A percentile compares a stretch with the other conserved stretches of the same genome.
phyloP scores from a whole-genome alignment of 2,113 vertebrate genomes.

The Globicephala melas region DNA sequence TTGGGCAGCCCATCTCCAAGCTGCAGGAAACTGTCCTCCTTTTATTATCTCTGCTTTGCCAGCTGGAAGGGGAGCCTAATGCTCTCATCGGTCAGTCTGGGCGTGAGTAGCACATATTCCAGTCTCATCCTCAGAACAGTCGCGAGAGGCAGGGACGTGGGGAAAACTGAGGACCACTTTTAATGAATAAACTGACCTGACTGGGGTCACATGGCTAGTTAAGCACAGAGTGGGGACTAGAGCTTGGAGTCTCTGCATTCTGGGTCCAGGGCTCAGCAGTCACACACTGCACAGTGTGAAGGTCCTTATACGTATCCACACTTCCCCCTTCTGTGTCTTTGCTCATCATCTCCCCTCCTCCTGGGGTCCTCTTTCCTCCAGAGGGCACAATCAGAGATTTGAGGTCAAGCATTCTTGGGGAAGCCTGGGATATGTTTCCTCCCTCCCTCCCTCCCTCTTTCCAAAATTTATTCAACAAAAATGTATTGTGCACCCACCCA shows the following conservation, averaged over 20 bases:
- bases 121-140: background rate
- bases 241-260: background rate
- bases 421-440: background rate
- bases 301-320: fast-evolving
- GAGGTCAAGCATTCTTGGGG: background rate
- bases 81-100: background rate
- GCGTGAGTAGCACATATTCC: too few relatives aligned
- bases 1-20: background rate
- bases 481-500: fast-evolving
- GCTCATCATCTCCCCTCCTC: too few relatives aligned
- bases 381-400: background rate
- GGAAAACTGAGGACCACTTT: background rate
- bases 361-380: background rate
- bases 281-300: fast-evolving
- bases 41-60: background rate
- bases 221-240: background rate
- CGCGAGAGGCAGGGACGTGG: background rate
- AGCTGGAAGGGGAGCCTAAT: background rate
- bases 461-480: background rate
- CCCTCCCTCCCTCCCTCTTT: background rate
- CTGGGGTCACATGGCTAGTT: background rate
- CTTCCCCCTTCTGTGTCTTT: background rate
- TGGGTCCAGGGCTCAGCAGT: background rate
- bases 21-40: background rate
- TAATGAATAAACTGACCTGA: background rate